phyloP scores from a whole-genome alignment of 2,888 invertebrate genomes.

The Alloscopus bannaensis region DNA sequence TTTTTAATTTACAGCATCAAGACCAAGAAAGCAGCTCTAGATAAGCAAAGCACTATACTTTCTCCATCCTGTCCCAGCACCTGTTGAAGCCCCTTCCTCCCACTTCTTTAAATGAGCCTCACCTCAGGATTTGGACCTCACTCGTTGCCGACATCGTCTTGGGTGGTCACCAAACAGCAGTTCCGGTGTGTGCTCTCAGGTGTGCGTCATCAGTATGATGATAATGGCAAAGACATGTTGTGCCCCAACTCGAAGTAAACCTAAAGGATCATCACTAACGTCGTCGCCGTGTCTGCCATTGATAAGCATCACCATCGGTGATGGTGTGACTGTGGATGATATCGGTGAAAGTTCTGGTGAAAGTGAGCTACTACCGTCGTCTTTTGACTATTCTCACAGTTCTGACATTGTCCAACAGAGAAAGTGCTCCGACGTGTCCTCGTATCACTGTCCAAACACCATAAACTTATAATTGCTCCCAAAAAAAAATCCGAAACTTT shows the following conservation, averaged over 20 bases:
- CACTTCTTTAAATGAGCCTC: not conserved
- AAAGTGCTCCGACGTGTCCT: not conserved
- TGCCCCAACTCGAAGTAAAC: not conserved
- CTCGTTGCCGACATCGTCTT: not conserved
- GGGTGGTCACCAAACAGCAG: too few species aligned
- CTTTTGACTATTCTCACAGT: not conserved
- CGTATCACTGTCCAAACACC: too few species aligned
- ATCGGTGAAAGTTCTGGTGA: conserved; percentile 7
- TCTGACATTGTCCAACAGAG: not conserved
- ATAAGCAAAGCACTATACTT: not conserved
- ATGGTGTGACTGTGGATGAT: not conserved
- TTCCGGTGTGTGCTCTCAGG: too few species aligned
- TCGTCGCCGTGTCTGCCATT: too few species aligned
- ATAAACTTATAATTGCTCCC: too few species aligned
- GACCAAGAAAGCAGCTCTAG: not conserved
- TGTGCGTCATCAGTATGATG: conserved; percentile 5
- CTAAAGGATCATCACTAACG: not conserved
- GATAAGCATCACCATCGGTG: too few species aligned
- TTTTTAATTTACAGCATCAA: too few species aligned
- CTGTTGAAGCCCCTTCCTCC: not conserved
- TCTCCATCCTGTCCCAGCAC: not conserved
- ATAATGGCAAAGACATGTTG: conserved; percentile 47
- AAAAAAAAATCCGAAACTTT: too few species aligned
- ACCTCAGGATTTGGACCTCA: not conserved
- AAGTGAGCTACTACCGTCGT: conserved; percentile 18